These are phyloP conservation scores for Bubo scandiacus DNA, from an alignment of 2,113 vertebrate species.

Conservation along the genomic window DNA sequence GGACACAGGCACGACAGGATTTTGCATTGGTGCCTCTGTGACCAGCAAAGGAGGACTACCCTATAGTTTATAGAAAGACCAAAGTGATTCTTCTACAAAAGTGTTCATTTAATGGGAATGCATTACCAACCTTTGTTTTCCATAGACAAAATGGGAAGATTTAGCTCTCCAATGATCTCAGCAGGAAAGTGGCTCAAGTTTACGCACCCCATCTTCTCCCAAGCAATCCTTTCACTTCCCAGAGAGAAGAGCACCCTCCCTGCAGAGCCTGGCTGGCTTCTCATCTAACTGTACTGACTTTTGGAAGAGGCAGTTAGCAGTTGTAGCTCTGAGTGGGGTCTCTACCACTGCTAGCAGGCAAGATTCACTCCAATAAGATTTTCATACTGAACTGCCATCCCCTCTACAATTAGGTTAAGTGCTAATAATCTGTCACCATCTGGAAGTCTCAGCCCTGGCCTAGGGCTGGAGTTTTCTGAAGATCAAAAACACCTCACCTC, in stretches of 20 bases:
- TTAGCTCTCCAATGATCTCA: background rate
- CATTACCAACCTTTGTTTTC: background rate
- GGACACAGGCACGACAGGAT: background rate
- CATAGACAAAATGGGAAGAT: background rate
- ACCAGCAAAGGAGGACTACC: background rate
- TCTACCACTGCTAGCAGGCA: background rate
- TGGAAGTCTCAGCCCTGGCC: background rate
- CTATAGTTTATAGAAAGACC: background rate
- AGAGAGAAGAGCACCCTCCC: background rate
- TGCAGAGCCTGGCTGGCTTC: background rate
- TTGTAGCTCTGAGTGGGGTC: background rate
- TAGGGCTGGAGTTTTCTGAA: background rate
- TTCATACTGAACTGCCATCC: background rate
- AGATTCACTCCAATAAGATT: background rate
- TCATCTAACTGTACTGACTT: accelerated
- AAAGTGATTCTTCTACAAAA: background rate
- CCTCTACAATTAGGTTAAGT: background rate
- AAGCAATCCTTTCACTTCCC: background rate
- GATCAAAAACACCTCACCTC: background rate
- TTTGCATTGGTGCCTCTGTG: background rate
- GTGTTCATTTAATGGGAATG: background rate
- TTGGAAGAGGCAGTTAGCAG: background rate
- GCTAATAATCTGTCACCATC: background rate
- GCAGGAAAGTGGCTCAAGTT: background rate
- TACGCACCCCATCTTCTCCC: background rate